Conservation (phyloP, 2,797 vertebrate genomes). For the Chelmon rostratus region DNA sequence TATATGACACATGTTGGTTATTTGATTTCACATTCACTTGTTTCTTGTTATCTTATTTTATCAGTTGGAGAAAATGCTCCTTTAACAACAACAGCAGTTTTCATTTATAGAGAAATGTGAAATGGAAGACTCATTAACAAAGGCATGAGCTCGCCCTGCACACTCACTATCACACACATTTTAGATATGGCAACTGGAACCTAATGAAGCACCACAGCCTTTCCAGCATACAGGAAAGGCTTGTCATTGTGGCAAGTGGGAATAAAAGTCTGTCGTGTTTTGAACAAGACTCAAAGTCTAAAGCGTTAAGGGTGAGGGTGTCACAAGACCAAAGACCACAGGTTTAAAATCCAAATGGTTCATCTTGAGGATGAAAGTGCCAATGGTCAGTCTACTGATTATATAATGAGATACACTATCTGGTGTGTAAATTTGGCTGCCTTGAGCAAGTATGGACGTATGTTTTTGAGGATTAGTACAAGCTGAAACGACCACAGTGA, state of each 20-base stretch:
- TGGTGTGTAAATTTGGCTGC: neutral
- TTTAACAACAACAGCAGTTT: neutral
- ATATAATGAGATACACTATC: neutral
- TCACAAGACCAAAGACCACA: neutral
- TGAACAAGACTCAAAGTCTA: neutral
- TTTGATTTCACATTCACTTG: neutral
- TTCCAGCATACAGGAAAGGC: neutral
- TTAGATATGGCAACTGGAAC: conserved; percentile 1
- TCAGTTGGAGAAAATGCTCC: neutral
- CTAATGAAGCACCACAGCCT: neutral
- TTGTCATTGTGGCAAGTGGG: neutral
- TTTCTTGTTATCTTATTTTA: conserved; percentile 24
- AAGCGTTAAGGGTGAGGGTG: neutral
- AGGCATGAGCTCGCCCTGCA: neutral
- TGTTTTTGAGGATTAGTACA: no score
- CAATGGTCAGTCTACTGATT: neutral
- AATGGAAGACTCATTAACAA: neutral
- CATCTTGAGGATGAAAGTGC: neutral
- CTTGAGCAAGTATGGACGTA: neutral
- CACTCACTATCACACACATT: neutral
- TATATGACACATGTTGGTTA: conserved; percentile 29
- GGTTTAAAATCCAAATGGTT: neutral
- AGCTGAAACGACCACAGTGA: neutral
- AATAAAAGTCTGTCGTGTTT: conserved; percentile 7
- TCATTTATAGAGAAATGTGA: conserved; percentile 10